Evolutionary conservation across 2,797 vertebrate genomes (phyloP).

Genomic region (Crotalus adamanteus): DNA sequence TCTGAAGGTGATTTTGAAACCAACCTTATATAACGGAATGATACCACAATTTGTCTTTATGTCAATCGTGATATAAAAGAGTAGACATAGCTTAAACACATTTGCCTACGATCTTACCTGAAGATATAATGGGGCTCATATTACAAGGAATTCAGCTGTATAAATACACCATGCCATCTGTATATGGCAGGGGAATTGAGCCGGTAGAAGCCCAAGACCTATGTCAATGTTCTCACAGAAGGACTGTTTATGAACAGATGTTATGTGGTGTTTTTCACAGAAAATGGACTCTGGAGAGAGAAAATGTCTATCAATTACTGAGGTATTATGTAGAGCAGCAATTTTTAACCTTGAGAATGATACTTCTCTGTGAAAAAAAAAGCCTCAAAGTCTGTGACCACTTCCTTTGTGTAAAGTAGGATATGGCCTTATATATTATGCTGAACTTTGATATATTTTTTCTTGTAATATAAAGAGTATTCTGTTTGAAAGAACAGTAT

Average conservation of each 20-base stretch:
- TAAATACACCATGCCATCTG: conserved; percentile 87
- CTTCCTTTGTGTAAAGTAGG: conserved; percentile 66
- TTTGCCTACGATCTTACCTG: conserved; percentile 87
- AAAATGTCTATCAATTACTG: conserved; percentile 93
- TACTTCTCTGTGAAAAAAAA: conserved; percentile 62
- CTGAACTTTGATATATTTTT: conserved; percentile 36
- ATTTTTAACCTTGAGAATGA: conserved; percentile 97
- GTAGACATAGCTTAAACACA: conserved; percentile 71
- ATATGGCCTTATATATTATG: conserved; percentile 40
- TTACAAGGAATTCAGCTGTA: conserved; percentile 80
- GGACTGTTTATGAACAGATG: conserved; percentile 99
- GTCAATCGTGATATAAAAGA: conserved; percentile 87
- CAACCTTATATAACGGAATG: conserved; percentile 69
- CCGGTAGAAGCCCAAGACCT: conserved; percentile 78
- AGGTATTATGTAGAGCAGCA: conserved; percentile 84
- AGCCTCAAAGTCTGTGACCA: conserved; percentile 42
- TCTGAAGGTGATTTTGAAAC: conserved; percentile 85
- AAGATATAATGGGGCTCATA: conserved; percentile 80
- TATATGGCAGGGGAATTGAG: conserved; percentile 91
- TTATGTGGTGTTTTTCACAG: conserved; percentile 90
- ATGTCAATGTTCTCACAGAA: conserved; percentile 94
- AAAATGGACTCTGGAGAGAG: conserved; percentile 91
- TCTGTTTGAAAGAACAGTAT: conserved; percentile 22
- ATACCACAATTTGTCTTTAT: conserved; percentile 91
- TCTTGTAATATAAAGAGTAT: background rate